Evolutionary conservation across 1,140 invertebrate genomes (phyloP).

Genomic region (Latrodectus geometricus): DNA sequence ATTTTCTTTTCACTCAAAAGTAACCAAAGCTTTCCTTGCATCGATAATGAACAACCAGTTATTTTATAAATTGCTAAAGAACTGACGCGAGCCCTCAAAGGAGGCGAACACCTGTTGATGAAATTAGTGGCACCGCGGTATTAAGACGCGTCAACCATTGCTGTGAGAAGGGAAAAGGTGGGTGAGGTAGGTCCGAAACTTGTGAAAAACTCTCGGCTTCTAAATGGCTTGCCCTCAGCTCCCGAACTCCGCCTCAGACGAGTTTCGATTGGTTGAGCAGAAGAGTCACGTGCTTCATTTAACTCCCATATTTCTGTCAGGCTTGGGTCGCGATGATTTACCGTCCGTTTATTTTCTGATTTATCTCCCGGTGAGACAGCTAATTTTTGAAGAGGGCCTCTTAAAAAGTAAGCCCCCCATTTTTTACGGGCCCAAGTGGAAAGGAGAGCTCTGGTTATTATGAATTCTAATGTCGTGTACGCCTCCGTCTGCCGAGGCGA

Average conservation of each 20-base stretch:
- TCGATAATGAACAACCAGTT: no score
- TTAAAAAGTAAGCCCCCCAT: conserved; percentile 32
- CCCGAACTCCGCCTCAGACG: conserved; percentile 39
- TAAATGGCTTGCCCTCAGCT: conserved; percentile 44
- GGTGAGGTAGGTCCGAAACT: conserved; percentile 1
- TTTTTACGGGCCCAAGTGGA: background rate
- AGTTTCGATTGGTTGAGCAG: conserved; percentile 37
- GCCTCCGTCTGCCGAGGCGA: conserved; percentile 53
- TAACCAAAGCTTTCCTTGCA: no score
- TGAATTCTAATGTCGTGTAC: conserved; percentile 62
- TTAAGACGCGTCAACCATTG: no score
- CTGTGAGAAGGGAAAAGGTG: background rate
- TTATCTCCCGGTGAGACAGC: conserved; percentile 63
- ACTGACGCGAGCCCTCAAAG: no score
- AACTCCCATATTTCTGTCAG: conserved; percentile 64
- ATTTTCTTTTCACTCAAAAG: no score
- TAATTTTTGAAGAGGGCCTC: conserved; percentile 44
- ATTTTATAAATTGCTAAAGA: no score
- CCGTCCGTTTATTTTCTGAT: conserved; percentile 64
- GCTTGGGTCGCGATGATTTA: conserved; percentile 61
- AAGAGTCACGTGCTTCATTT: conserved; percentile 59
- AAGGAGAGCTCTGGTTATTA: conserved; percentile 9
- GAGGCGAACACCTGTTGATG: no score
- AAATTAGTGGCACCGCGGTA: no score
- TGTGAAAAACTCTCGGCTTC: conserved; percentile 47